Base-by-base conservation (phyloP, 2,113 vertebrate species). In the Oophaga pumilio region DNA sequence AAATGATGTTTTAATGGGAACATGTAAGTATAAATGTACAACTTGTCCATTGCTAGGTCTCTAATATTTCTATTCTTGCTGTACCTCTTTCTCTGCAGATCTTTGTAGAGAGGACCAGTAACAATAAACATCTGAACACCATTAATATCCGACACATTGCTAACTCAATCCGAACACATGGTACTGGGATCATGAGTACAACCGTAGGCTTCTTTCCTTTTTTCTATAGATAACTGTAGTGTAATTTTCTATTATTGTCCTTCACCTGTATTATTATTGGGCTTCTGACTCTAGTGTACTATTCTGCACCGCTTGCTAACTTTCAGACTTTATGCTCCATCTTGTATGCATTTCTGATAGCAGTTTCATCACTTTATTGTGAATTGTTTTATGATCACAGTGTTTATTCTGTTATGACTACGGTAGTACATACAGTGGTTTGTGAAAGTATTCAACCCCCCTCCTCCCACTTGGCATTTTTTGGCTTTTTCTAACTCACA, bases 161-260 rank as follows among this genome's bases (percentile, higher is more conserved):
- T 85, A 99, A 99, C 94, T 99, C 98, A 0, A 99, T 99, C 90
- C 94, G 98, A 86, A 99, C 98, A 20, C 98, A 99, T 18, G 98
- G 98, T 89, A 99, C 98, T 0, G 98, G 98, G 88, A 99, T 99
- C 73, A 99, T 99, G 98, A 99, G 98, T 94, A 99, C 98, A 90
- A 99, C 98, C 12, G 98, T 99, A 93, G 96, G 97, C 8, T 57
- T 69, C 66, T 26, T 26, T 26, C 26, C 2, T 69, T 24, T 24
- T 26, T n/a, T 28, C 17, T 71, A 33, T 71, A 64, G 22, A 9
- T 14, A 1, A 2, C 22, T 64, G 8, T n/a, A 64, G 22, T 18
- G 17, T 64, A 10, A 64, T 64, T 64, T 9, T 56, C 5, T 56
- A 56, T 56, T 56, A 56, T 56, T 56, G 53, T 56, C 53, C 53